A percentile compares a stretch with the other conserved stretches of the same genome.
Conservation (phyloP, 2,888 invertebrate species). For the Pristionchus entomophagus region DNA sequence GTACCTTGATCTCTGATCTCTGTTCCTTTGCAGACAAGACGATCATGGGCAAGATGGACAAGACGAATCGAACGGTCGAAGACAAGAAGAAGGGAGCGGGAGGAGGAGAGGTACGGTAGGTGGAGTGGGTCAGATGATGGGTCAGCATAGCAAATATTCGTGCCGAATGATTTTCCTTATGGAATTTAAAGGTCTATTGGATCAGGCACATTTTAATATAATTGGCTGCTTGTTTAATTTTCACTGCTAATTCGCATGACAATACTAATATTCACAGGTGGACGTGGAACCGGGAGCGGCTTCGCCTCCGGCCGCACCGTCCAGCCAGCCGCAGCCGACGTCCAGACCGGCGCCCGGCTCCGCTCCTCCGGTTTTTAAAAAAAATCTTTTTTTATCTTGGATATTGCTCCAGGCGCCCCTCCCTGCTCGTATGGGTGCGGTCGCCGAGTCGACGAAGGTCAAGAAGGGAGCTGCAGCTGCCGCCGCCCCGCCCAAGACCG, state of each 20-base stretch:
- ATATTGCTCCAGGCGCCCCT: background rate
- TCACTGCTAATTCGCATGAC: no score
- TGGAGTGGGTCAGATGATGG: no score
- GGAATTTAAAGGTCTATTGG: no score
- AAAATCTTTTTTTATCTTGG: background rate
- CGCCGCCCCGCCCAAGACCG: background rate
- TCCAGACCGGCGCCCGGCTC: background rate
- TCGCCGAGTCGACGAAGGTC: background rate
- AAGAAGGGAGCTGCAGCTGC: no score
- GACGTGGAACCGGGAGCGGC: background rate
- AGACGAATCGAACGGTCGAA: background rate
- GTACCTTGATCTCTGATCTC: background rate
- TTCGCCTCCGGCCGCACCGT: background rate
- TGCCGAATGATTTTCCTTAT: no score
- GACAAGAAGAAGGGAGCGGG: background rate
- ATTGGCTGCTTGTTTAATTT: no score
- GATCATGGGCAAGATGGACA: background rate
- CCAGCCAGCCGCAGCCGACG: background rate
- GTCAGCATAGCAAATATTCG: no score
- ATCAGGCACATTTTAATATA: no score
- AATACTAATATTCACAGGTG: no score
- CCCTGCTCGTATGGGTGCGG: background rate
- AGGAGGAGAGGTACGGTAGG: background rate
- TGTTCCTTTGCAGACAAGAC: slow-evolving; percentile 6
- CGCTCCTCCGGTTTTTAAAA: background rate